Conservation (phyloP, 2,113 vertebrate species). For the Thalassoma bifasciatum region DNA sequence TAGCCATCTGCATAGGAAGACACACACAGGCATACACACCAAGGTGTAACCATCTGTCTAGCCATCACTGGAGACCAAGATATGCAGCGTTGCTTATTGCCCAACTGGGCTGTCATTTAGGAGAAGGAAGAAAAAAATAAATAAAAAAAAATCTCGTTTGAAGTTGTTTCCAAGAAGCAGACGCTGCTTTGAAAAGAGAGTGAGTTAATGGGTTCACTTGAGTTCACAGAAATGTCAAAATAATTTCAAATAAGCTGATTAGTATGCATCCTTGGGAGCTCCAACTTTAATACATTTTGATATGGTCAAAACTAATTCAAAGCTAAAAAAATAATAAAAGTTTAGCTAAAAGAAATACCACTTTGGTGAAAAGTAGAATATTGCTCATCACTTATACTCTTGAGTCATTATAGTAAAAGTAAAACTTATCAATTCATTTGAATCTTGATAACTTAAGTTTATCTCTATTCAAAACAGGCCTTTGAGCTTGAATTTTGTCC, state of each 20-base stretch:
- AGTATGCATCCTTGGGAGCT: background rate
- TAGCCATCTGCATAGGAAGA: conserved; percentile 89
- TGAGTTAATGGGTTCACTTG: conserved; percentile 29
- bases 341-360: too few species aligned
- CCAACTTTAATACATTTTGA: too few species aligned
- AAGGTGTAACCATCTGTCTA: conserved; percentile 79
- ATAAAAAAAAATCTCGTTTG: conserved; percentile 45
- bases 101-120: conserved; percentile 68
- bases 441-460: too few species aligned
- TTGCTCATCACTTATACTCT: too few species aligned
- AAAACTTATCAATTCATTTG: too few species aligned
- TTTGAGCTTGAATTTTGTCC: too few species aligned
- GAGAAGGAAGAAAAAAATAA: background rate
- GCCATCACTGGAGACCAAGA: conserved; percentile 67
- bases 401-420: too few species aligned
- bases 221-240: conserved; percentile 46
- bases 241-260: conserved; percentile 23
- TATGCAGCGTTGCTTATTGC: conserved; percentile 67
- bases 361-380: too few species aligned
- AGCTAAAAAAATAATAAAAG: too few species aligned
- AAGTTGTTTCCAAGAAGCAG: conserved; percentile 67
- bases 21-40: conserved; percentile 46
- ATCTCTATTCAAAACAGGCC: too few species aligned
- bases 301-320: too few species aligned
- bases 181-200: conserved; percentile 54